Conservation (phyloP, 2,888 invertebrate species). For the Apoderus coryli region DNA sequence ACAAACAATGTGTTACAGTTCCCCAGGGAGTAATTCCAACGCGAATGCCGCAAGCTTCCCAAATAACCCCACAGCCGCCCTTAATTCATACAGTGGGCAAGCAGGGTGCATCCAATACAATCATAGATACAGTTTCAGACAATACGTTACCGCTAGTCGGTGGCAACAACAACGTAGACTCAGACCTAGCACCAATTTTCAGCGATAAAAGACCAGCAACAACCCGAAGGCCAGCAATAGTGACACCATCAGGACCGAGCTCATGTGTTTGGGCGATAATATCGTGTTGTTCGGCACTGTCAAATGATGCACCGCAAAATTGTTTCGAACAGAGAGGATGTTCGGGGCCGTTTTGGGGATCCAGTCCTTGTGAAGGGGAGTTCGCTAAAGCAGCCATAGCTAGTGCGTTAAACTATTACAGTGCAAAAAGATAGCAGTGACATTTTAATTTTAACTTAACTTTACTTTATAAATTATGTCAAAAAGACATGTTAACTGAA, state of each 20-base stretch:
- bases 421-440: too few species aligned
- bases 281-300: slow-evolving; percentile 48
- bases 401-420: slow-evolving; percentile 32
- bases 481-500: too few species aligned
- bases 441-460: too few species aligned
- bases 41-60: too few species aligned
- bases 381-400: slow-evolving; percentile 43
- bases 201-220: slow-evolving; percentile 2
- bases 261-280: slow-evolving; percentile 61
- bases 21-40: too few species aligned
- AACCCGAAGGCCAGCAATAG: slow-evolving; percentile 3
- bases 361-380: slow-evolving; percentile 51
- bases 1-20: too few species aligned
- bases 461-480: too few species aligned
- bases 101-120: too few species aligned
- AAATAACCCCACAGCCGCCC: too few species aligned
- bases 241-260: slow-evolving; percentile 15
- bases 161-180: slow-evolving; percentile 23
- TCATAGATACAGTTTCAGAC: too few species aligned
- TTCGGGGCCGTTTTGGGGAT: slow-evolving; percentile 56
- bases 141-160: slow-evolving; percentile 14
- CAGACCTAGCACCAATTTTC: slow-evolving; percentile 8
- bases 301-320: slow-evolving; percentile 34
- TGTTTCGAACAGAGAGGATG: slow-evolving; percentile 64
- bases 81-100: too few species aligned